A percentile compares a stretch with the other conserved stretches of the same genome.
These are phyloP conservation scores for Sakesphorus luctuosus DNA, from an alignment of 2,113 vertebrate genomes.

Conservation along the genomic window DNA sequence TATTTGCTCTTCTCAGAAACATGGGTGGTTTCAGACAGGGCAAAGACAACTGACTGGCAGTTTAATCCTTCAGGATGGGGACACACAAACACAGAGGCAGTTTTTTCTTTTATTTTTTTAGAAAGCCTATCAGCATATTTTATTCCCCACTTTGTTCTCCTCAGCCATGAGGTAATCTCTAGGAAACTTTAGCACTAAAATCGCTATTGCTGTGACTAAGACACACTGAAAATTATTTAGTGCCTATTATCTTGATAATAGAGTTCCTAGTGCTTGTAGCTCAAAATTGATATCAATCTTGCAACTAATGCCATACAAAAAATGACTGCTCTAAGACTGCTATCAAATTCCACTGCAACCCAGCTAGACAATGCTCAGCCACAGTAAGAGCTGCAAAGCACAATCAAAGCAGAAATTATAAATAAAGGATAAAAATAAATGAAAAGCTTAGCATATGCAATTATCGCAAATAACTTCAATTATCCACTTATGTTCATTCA, in stretches of 20 bases:
- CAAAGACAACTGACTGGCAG: not conserved
- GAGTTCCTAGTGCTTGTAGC: not conserved
- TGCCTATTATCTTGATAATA: not conserved
- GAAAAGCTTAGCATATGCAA: slow-evolving; percentile 19
- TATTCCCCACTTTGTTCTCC: not conserved
- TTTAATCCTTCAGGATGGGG: not conserved
- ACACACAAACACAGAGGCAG: not conserved
- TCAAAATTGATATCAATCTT: not conserved
- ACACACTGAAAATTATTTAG: not conserved
- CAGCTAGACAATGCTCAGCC: not conserved
- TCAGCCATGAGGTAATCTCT: not conserved
- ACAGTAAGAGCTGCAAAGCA: not conserved
- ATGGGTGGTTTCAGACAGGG: rapidly evolving
- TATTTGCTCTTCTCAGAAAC: not conserved
- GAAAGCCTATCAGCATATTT: not conserved
- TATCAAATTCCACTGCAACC: slow-evolving; percentile 3
- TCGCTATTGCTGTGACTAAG: not conserved
- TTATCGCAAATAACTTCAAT: slow-evolving; percentile 2
- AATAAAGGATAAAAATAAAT: slow-evolving; percentile 57
- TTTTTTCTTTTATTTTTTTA: not conserved
- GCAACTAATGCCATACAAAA: not conserved
- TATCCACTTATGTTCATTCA: slow-evolving; percentile 21
- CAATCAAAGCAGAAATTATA: slow-evolving; percentile 19
- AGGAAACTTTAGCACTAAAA: not conserved
- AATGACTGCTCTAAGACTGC: not conserved